These are phyloP conservation scores for Triplophysa dalaica DNA, from an alignment of 2,113 vertebrate genomes.

Conservation along the genomic window DNA sequence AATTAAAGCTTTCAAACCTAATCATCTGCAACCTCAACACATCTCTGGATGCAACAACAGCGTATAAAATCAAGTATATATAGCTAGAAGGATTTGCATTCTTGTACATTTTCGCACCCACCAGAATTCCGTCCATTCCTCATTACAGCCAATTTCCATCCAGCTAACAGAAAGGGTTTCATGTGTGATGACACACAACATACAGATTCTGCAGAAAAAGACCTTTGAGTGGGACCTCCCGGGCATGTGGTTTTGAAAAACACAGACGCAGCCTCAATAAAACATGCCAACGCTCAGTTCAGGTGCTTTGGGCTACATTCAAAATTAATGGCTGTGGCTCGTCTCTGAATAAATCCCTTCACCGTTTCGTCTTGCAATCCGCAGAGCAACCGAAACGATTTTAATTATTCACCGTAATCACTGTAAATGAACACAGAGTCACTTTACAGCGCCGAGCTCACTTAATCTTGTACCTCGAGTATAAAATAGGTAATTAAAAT, in stretches of 20 bases:
- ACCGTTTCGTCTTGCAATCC: constrained; percentile 37
- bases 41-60: neutral
- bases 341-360: constrained; percentile 51
- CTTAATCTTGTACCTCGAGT: constrained; percentile 46
- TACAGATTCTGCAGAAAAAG: constrained; percentile 37
- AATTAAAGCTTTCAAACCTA: too few species aligned
- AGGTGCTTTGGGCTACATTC: constrained; percentile 51
- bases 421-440: constrained; percentile 45
- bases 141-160: too few species aligned
- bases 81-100: neutral
- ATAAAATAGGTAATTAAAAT: constrained; percentile 54
- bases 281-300: constrained; percentile 48
- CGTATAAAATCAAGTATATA: neutral
- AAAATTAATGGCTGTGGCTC: constrained; percentile 49
- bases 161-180: constrained; percentile 18
- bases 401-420: constrained; percentile 59
- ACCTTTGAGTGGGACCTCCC: constrained; percentile 4
- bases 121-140: neutral
- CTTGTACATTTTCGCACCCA: neutral
- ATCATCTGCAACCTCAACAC: too few species aligned
- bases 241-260: constrained; percentile 47
- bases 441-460: constrained; percentile 40
- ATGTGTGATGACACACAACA: constrained; percentile 29
- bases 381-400: constrained; percentile 48
- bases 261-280: constrained; percentile 48